A percentile compares a stretch with the other conserved stretches of the same genome.
Conservation (phyloP, 1,140 invertebrate species). For the Drosophila athabasca region DNA sequence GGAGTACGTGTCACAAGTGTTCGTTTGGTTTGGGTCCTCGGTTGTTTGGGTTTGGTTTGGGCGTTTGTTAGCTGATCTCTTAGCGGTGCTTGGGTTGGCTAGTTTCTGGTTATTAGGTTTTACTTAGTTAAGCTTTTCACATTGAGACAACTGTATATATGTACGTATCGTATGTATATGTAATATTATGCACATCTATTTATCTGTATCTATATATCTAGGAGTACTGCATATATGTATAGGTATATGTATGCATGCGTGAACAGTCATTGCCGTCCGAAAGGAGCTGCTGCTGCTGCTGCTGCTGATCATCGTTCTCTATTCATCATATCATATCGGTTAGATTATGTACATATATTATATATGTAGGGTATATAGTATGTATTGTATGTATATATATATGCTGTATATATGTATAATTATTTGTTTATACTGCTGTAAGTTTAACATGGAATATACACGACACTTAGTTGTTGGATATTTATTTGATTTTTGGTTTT, state of each 20-base stretch:
- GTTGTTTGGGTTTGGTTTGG: conserved; percentile 26
- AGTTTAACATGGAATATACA: conserved; percentile 73
- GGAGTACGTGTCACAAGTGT: conserved; percentile 22
- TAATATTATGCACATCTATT: conserved; percentile 21
- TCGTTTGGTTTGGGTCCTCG: conserved; percentile 37
- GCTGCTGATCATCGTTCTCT: conserved; percentile 17
- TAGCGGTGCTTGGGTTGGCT: background rate
- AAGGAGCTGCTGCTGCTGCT: conserved; percentile 31
- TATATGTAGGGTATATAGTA: conserved; percentile 44
- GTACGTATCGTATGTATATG: background rate
- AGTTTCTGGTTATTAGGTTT: conserved; percentile 3
- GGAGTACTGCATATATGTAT: conserved; percentile 18
- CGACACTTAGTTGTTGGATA: conserved; percentile 74
- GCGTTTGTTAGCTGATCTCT: conserved; percentile 17
- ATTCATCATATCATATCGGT: conserved; percentile 43
- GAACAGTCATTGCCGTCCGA: conserved; percentile 23
- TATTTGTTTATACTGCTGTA: conserved; percentile 52
- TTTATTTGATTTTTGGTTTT: conserved; percentile 51
- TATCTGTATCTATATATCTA: conserved; percentile 16
- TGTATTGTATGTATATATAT: conserved; percentile 53
- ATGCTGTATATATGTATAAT: conserved; percentile 47
- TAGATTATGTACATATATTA: conserved; percentile 22
- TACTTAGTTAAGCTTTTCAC: conserved; percentile 51
- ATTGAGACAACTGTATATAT: conserved; percentile 59
- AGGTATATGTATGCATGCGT: conserved; percentile 2